Evolutionary conservation across 1,140 invertebrate genomes (phyloP).

Genomic region (Aporrectodea caliginosa): DNA sequence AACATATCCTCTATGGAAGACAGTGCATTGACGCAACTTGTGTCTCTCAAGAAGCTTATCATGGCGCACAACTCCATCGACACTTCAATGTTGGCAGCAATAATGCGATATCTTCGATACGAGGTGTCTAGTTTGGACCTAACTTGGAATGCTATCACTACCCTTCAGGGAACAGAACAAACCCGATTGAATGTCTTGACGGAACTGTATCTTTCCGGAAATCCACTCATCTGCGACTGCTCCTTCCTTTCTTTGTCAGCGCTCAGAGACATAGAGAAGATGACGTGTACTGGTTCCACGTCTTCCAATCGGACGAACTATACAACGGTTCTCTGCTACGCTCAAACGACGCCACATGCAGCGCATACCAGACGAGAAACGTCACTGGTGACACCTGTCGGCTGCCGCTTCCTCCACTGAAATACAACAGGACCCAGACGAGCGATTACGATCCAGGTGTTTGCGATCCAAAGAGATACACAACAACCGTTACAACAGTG

Average conservation of each 20-base stretch:
- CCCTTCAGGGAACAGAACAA: too few species aligned
- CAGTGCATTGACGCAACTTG: too few species aligned
- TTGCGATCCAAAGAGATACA: not conserved
- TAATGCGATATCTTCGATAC: too few species aligned
- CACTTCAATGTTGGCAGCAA: too few species aligned
- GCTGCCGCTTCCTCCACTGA: not conserved
- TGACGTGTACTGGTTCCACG: not conserved
- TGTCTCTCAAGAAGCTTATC: too few species aligned
- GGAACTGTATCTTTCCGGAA: not conserved
- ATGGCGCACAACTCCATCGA: too few species aligned
- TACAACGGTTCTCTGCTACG: not conserved
- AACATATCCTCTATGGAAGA: too few species aligned
- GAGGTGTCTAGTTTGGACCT: too few species aligned
- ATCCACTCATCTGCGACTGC: not conserved
- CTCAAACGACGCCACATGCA: not conserved
- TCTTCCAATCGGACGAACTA: not conserved
- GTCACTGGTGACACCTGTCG: too few species aligned
- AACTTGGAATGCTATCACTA: too few species aligned
- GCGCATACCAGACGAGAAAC: not conserved
- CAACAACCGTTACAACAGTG: not conserved
- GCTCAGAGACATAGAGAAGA: not conserved
- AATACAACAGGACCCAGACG: not conserved
- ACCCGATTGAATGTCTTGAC: not conserved
- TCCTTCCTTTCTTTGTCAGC: not conserved
- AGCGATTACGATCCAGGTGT: not conserved